Base-by-base conservation (phyloP, 2,888 invertebrate species). In the Limnephilus auricula region DNA sequence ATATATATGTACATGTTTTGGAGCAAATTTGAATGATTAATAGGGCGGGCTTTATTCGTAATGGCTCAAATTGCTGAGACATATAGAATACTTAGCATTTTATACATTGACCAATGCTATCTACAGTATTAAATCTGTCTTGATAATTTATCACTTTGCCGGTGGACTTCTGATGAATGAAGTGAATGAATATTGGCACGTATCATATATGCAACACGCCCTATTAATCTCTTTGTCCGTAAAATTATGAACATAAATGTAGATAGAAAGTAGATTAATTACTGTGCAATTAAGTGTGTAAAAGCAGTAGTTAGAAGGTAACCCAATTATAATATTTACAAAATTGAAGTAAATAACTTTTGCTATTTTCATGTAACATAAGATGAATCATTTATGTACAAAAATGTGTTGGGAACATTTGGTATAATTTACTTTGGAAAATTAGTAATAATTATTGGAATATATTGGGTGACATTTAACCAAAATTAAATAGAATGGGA, bases 401-500 rank as follows among this genome's bases (percentile, higher is more conserved):
- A 25, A 65, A 65, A 25, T 25, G n/a, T 80, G 13, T 32, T 31
- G 25, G 82, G 34, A 82, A 34, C 5, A 9, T 18, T 82, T 34
- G 82, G 34, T 82, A 82, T 82, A 82, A 65, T 65, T 82, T 34
- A 82, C 32, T 34, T 82, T 34, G 82, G 82, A 82, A 82, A 82
- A 82, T 32, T 32, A 25, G 18, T 82, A 15, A 82, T 85, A 40
- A 40, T 40, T 85, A 85, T 25, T 65, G 25, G 6, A 65, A 18
- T 65, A 65, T n/a, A 25, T 65, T 65, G 25, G 65, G 65, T 65
- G 65, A n/a, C 25, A 65, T 65, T 65, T 9, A 25, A 65, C 65
- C n/a, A 65, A 65, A 65, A 65, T 65, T 2, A 65, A 65, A n/a
- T 25, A 18, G 2, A 65, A 31, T 0, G 9, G 25, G 31, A 45